A percentile compares a stretch with the other conserved stretches of the same genome.
These are phyloP conservation scores for Ganaspis brasiliensis DNA, from an alignment of 2,888 invertebrate species.

Conservation along the genomic window DNA sequence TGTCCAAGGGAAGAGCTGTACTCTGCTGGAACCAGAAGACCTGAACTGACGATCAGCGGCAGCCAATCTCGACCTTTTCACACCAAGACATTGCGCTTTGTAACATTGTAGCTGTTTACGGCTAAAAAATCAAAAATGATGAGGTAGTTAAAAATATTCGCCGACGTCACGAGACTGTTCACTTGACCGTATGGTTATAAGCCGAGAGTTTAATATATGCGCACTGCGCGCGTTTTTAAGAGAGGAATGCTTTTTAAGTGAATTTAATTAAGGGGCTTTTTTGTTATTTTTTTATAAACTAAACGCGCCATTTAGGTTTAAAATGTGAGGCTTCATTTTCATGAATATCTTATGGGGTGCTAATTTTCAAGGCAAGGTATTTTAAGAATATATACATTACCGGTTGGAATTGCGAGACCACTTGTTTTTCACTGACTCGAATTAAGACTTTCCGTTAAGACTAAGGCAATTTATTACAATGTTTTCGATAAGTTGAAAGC, in stretches of 20 bases:
- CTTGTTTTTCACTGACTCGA: not conserved
- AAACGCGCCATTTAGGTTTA: not conserved
- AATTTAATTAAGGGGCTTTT: slow-evolving; percentile 6
- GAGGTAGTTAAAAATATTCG: slow-evolving; percentile 31
- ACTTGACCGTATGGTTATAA: slow-evolving; percentile 2
- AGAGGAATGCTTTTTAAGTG: slow-evolving; percentile 10
- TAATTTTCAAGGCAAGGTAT: not conserved
- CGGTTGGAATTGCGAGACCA: no score
- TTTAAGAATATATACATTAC: no score
- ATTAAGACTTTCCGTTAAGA: no score
- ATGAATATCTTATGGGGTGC: not conserved
- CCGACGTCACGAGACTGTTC: not conserved
- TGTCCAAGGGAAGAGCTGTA: slow-evolving; percentile 49
- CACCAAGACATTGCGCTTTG: slow-evolving; percentile 20
- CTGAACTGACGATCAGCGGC: slow-evolving; percentile 41
- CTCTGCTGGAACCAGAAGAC: slow-evolving; percentile 14
- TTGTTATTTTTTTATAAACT: not conserved
- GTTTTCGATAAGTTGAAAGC: no score
- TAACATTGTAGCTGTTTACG: slow-evolving; percentile 21
- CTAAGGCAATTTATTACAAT: no score
- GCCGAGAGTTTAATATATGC: slow-evolving; percentile 3
- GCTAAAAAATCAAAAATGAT: slow-evolving; percentile 36
- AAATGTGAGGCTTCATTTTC: slow-evolving; percentile 8
- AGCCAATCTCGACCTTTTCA: slow-evolving; percentile 29
- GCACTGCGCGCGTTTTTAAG: not conserved